Evolutionary conservation across 2,888 invertebrate species (phyloP), one percentile per base, ranked within the genome.

Genomic region (Eremobia ochroleuca): DNA sequence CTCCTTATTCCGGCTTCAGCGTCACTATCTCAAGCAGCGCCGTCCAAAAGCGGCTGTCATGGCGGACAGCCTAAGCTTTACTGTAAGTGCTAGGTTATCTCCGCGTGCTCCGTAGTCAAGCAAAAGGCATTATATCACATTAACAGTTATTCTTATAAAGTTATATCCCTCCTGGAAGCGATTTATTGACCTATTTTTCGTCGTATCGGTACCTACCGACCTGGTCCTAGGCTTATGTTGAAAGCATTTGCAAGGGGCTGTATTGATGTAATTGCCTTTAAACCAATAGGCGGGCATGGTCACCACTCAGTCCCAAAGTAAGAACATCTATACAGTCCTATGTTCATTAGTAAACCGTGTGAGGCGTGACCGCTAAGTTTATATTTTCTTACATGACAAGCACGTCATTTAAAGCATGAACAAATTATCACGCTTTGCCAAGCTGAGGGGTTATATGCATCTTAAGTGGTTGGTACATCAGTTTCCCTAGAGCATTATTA

Each of bases 31-130:
- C 92, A 95, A 95, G 96, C 95, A 92, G 94, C 95, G 91, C 95
- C 94, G 92, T 95, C 95, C 93, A 94, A 94, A 96, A 97, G 96
- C 96, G 92, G 93, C 94, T 96, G 94, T 92, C 93, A 89, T 92
- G 94, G 91, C 86, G 90, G 92, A 95, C 96, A 95, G 94, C 94
- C 95, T 93, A 97, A 97, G 97, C 97, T 96, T 88, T 96, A 97
- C 97, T 97, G 96, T 97, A 96, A 97, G 97, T 97, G 97, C 96
- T 95, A 93, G 93, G 97, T 97, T 97, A 97, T 96, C 96, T 96
- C 96, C 96, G 96, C 97, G 97, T 94, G 96, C 96, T 96, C 97
- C 96, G 93, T 89, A 93, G 93, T 94, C 91, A 97, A 97, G 96
- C 96, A 94, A 90, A 90, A 97, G 96, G 96, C 96, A 96, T 96